Evolutionary conservation across 1,140 invertebrate species (phyloP), one percentile per base, ranked within the genome.

Genomic region (Zophobas atratus): DNA sequence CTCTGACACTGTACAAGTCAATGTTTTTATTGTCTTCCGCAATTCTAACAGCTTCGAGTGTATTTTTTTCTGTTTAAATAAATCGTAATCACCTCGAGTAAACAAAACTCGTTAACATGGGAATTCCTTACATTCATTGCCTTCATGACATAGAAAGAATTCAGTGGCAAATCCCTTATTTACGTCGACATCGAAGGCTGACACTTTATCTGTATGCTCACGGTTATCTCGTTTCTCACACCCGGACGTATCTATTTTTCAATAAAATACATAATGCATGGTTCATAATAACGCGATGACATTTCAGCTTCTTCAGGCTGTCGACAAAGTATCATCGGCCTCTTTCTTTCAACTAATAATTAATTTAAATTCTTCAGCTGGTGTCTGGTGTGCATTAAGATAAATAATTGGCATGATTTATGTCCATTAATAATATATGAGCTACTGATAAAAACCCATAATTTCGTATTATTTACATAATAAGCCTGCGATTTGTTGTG

Each of bases 381-480:
- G 49, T 20, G 20, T 55, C 32, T 33, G 53, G 4, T 43, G 60
- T 67, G 56, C 56, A 67, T 67, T 41, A 67, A 67, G 60, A 67
- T 67, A 63, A 20, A 63, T 63, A 67, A 67, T 67, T 67, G 60
- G 20, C 39, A 33, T 67, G 60, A 67, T 67, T 67, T 67, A 67
- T 67, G 2, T 67, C 60, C 60, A 67, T 67, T 67, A 67, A 67
- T 67, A 20, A 67, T 67, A 67, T n/a, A 67, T 67, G 60, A 41
- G 8, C 41, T 6, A 67, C 60, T 36, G 60, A 67, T 67, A 67
- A 67, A 67, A 67, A 67, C 0, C 38, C 60, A 67, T 20, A 43
- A 39, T 43, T 67, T 67, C 60, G 60, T 67, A 67, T 67, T 41
- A 67, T 46, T 67, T 67, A 39, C 60, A 67, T 67, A 67, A 67